Evolutionary conservation across 2,888 invertebrate genomes (phyloP).

Genomic region (Clanis bilineata): DNA sequence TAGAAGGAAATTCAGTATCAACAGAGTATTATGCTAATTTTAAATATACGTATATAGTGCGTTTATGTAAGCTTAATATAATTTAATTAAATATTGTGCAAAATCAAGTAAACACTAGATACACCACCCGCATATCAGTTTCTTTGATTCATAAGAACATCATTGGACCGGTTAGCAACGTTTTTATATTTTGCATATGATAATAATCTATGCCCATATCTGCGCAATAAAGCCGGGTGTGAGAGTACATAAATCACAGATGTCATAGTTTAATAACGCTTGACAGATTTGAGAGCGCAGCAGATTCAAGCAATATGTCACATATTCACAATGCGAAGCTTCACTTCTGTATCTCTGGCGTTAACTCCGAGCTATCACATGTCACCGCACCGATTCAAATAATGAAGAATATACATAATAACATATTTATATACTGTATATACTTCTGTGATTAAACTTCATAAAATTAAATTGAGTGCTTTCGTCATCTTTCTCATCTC

Average conservation of each 20-base stretch:
- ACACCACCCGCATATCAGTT: no score
- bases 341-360: conserved; percentile 42
- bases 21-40: no score
- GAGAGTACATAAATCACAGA: conserved; percentile 54
- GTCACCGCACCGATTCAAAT: not conserved
- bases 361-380: conserved; percentile 19
- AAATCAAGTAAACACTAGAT: no score
- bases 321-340: conserved; percentile 40
- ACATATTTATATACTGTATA: not conserved
- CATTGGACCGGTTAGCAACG: not conserved
- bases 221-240: conserved; percentile 26
- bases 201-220: conserved; percentile 12
- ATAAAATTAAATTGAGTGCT: no score
- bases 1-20: no score
- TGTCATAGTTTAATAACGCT: conserved; percentile 66
- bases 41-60: no score
- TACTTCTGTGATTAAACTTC: no score
- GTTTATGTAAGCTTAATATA: no score
- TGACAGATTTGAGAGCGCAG: conserved; percentile 70
- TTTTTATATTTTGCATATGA: conserved; percentile 4
- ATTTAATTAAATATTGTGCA: no score
- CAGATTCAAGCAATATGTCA: conserved; percentile 69
- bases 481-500: no score
- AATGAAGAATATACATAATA: not conserved
- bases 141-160: not conserved